These are phyloP conservation scores for Dreissena polymorpha DNA, from an alignment of 1,140 invertebrate genomes.

Conservation along the genomic window DNA sequence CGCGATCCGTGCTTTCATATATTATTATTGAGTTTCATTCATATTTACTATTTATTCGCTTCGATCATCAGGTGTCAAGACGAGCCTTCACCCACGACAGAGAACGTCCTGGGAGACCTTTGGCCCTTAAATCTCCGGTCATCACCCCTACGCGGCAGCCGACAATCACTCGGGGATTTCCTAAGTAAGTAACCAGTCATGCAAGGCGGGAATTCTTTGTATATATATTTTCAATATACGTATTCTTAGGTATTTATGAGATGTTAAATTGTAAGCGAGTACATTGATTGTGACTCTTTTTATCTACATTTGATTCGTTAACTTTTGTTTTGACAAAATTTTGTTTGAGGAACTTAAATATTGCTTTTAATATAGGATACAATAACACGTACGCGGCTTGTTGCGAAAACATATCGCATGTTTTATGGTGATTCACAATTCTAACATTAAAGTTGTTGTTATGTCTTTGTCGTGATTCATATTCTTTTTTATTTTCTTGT, in stretches of 20 bases:
- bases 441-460: too few species aligned
- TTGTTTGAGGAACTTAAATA: too few species aligned
- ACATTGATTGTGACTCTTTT: background rate
- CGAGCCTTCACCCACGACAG: constrained; percentile 1
- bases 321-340: too few species aligned
- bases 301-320: background rate
- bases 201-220: background rate
- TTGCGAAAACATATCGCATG: too few species aligned
- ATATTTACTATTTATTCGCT: too few species aligned
- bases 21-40: too few species aligned
- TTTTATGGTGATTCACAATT: too few species aligned
- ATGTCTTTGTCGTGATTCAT: too few species aligned
- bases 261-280: background rate
- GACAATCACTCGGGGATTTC: constrained; percentile 47
- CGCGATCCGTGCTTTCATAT: too few species aligned
- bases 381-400: too few species aligned
- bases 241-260: background rate
- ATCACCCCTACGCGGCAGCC: constrained; percentile 29
- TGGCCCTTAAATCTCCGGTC: constrained; percentile 43
- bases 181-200: constrained; percentile 44
- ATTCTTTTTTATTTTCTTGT: too few species aligned
- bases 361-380: too few species aligned
- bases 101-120: constrained; percentile 41
- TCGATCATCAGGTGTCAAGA: background rate
- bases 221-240: background rate